phyloP scores from a whole-genome alignment of 2,888 invertebrate species.

The Watsonalla cultraria region DNA sequence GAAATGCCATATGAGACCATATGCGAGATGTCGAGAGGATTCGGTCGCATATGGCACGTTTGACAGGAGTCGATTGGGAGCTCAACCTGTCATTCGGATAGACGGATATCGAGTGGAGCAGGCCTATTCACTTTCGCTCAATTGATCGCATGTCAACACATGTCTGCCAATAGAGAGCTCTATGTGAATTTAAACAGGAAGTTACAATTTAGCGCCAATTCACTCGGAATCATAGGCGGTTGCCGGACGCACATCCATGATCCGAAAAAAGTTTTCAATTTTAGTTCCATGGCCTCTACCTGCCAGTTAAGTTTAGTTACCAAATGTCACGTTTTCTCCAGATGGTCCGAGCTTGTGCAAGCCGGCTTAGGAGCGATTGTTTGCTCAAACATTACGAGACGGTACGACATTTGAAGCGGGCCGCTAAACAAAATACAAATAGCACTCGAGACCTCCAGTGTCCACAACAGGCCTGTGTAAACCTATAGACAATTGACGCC shows the following conservation, averaged over 20 bases:
- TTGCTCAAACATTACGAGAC: constrained; percentile 76
- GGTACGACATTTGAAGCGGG: constrained; percentile 74
- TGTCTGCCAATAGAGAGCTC: constrained; percentile 58
- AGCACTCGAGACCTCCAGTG: constrained; percentile 60
- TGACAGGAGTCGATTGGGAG: constrained; percentile 35
- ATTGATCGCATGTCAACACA: constrained; percentile 69
- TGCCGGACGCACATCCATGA: constrained; percentile 56
- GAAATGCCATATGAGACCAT: constrained; percentile 46
- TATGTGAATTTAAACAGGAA: constrained; percentile 73
- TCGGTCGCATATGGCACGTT: constrained; percentile 52
- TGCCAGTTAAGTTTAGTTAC: constrained; percentile 45
- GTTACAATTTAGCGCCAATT: constrained; percentile 74
- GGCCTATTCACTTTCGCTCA: constrained; percentile 62
- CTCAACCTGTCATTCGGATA: constrained; percentile 60
- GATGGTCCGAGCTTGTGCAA: constrained; percentile 73
- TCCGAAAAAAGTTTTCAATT: constrained; percentile 54
- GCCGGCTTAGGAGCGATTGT: constrained; percentile 63
- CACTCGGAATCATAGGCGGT: constrained; percentile 64
- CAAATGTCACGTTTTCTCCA: constrained; percentile 73
- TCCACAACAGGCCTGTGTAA: constrained; percentile 57
- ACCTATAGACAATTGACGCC: constrained; percentile 57
- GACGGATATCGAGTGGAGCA: constrained; percentile 52
- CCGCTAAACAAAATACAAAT: constrained; percentile 77
- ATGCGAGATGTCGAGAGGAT: constrained; percentile 46
- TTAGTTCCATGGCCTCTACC: constrained; percentile 35